phyloP scores from a whole-genome alignment of 2,797 vertebrate genomes.

The Enteromius treurensis region DNA sequence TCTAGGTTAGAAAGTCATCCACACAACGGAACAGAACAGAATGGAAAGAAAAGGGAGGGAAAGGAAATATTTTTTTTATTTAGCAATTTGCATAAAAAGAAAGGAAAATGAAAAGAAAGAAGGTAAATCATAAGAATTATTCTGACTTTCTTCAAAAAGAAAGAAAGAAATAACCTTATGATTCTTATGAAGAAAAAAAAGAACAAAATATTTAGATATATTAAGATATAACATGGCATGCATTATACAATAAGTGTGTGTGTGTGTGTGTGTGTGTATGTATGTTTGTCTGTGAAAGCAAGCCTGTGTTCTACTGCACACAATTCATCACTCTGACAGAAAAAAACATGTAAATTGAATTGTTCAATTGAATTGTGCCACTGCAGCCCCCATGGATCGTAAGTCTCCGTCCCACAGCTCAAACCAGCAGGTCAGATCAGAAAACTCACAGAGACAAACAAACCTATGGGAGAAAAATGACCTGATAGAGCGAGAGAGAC shows the following conservation, averaged over 20 bases:
- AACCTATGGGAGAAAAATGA: constrained; percentile 18
- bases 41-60: not conserved
- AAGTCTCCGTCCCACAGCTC: constrained; percentile 26
- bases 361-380: constrained; percentile 41
- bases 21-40: not conserved
- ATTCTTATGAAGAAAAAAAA: not conserved
- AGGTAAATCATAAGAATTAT: not conserved
- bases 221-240: not conserved
- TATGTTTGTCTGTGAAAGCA: not conserved
- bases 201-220: too few relatives aligned
- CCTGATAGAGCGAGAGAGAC: not conserved
- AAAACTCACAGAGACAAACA: not conserved
- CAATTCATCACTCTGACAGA: constrained; percentile 41
- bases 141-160: not conserved
- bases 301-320: constrained; percentile 24
- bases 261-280: not conserved
- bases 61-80: not conserved
- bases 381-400: constrained; percentile 10
- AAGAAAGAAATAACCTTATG: not conserved
- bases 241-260: not conserved
- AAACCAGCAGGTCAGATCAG: constrained; percentile 20
- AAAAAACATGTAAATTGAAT: constrained; percentile 43
- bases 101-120: not conserved
- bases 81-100: not conserved
- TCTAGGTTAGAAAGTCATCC: too few relatives aligned